Evolutionary conservation across 2,113 vertebrate genomes (phyloP).

Genomic region (Dascyllus trimaculatus): DNA sequence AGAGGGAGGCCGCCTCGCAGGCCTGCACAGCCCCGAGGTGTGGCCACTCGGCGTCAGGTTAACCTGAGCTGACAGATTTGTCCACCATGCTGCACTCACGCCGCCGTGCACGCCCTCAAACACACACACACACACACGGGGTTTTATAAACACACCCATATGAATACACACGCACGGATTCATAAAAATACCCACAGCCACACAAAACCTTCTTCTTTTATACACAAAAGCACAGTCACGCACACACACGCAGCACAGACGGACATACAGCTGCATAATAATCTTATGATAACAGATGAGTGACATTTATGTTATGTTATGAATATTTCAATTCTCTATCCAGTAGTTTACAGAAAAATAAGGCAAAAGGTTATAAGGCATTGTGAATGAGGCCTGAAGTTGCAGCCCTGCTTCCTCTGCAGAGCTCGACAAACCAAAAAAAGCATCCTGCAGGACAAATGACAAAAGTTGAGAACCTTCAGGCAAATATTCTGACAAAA

Average conservation of each 20-base stretch:
- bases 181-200: slow-evolving; percentile 39
- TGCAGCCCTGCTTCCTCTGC: too few relatives aligned
- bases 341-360: too few relatives aligned
- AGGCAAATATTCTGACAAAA: too few relatives aligned
- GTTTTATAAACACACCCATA: not conserved
- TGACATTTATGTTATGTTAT: too few relatives aligned
- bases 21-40: slow-evolving; percentile 72
- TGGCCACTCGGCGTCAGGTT: slow-evolving; percentile 80
- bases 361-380: too few relatives aligned
- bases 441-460: too few relatives aligned
- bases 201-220: slow-evolving; percentile 34
- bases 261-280: not conserved
- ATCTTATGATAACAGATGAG: not conserved
- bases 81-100: slow-evolving; percentile 47
- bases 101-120: slow-evolving; percentile 37
- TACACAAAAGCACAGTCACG: slow-evolving; percentile 15
- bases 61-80: slow-evolving; percentile 83
- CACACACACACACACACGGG: slow-evolving; percentile 27
- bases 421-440: too few relatives aligned
- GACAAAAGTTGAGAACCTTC: too few relatives aligned
- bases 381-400: too few relatives aligned
- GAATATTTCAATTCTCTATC: too few relatives aligned
- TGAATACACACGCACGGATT: slow-evolving; percentile 13
- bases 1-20: slow-evolving; percentile 80
- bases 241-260: not conserved